Conservation (phyloP, 2,888 invertebrate species). For the Brachyptera putata region DNA sequence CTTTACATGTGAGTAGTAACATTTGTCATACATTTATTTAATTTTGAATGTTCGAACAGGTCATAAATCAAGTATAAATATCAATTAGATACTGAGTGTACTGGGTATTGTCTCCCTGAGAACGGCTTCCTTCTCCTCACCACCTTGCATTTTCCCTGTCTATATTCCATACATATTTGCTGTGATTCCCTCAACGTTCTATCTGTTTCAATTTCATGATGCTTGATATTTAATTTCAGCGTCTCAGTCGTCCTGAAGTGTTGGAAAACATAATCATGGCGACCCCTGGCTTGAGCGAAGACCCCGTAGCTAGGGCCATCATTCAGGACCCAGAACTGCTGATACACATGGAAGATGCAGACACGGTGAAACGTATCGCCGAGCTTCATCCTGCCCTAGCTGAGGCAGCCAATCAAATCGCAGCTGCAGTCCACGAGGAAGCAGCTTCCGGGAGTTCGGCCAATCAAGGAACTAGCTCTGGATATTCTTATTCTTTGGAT, state of each 20-base stretch:
- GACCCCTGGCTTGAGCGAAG: slow-evolving; percentile 64
- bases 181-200: too few species aligned
- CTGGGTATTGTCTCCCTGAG: too few species aligned
- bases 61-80: too few species aligned
- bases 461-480: slow-evolving; percentile 50
- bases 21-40: too few species aligned
- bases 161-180: too few species aligned
- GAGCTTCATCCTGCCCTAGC: slow-evolving; percentile 66
- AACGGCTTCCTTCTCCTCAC: too few species aligned
- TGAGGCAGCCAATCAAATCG: slow-evolving; percentile 63
- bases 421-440: slow-evolving; percentile 54
- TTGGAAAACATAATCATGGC: slow-evolving; percentile 66
- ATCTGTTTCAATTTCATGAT: too few species aligned
- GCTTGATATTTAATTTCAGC: too few species aligned
- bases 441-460: slow-evolving; percentile 51
- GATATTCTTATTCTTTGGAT: slow-evolving; percentile 51
- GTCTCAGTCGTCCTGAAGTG: slow-evolving; percentile 48
- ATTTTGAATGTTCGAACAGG: too few species aligned
- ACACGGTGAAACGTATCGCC: slow-evolving; percentile 62
- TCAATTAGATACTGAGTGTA: too few species aligned
- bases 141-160: too few species aligned
- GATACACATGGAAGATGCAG: slow-evolving; percentile 62
- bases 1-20: slow-evolving; percentile 55
- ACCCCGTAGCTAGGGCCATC: slow-evolving; percentile 69
- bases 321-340: slow-evolving; percentile 74